phyloP scores from a whole-genome alignment of 2,888 invertebrate species.

The Calephelis perditalis region DNA sequence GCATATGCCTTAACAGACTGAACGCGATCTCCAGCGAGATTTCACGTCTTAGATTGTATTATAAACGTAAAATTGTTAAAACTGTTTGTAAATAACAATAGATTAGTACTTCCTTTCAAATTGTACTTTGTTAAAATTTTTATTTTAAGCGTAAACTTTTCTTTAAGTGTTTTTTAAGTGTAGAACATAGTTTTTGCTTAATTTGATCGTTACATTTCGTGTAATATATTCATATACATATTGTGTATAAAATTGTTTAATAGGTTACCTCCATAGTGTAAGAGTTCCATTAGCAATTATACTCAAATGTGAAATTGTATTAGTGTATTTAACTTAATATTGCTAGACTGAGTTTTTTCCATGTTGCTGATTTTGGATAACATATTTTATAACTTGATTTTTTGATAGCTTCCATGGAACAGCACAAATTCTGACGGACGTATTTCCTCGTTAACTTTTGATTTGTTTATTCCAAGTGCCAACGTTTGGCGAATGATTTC shows the following conservation, averaged over 20 bases:
- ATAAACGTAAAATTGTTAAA: constrained; percentile 49
- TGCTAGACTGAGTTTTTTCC: constrained; percentile 53
- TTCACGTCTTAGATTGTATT: constrained; percentile 37
- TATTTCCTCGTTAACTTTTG: constrained; percentile 19
- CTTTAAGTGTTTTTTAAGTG: constrained; percentile 28
- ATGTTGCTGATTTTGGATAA: constrained; percentile 35
- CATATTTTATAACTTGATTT: constrained; percentile 44
- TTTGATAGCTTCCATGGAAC: constrained; percentile 59
- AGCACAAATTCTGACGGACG: constrained; percentile 53
- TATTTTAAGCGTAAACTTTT: constrained; percentile 42
- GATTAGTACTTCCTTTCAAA: constrained; percentile 39
- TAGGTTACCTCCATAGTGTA: constrained; percentile 56
- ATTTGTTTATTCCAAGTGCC: constrained; percentile 12
- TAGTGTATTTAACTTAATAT: constrained; percentile 44
- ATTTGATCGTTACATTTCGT: constrained; percentile 49
- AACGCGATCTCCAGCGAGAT: constrained; percentile 52
- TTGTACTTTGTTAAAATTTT: constrained; percentile 43
- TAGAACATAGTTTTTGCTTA: constrained; percentile 21
- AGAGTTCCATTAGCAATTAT: constrained; percentile 68
- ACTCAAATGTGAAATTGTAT: constrained; percentile 68
- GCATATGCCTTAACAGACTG: constrained; percentile 42
- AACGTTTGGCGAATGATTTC: constrained; percentile 10
- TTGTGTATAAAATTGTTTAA: constrained; percentile 58
- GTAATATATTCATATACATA: constrained; percentile 61
- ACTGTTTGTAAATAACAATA: constrained; percentile 69